Base-by-base conservation (phyloP, 2,888 invertebrate genomes). In the Macrophya annulata region DNA sequence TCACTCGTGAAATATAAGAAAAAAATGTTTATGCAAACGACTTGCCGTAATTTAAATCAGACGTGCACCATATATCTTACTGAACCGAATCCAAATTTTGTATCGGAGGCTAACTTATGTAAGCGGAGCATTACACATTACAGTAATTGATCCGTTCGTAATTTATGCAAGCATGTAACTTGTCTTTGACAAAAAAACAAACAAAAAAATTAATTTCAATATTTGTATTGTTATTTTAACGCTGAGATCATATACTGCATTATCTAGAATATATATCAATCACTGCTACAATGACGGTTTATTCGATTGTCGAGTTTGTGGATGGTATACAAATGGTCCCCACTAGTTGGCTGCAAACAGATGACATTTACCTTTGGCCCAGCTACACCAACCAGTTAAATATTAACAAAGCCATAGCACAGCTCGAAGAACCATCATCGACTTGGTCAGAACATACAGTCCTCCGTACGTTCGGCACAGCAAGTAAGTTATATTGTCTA, bases 271-370 rank as follows among this genome's bases (percentile, higher is more conserved):
- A 40, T 71, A 71, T 65, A 12, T 25, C 10, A 21, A 65, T 37
- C n/a, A 40, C 15, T 71, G 40, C 71, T 71, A 71, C 71, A 25
- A 71, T 71, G 71, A n/a, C 71, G 15, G 12, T 1, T 12, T 71
- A 37, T 40, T 71, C 71, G 71, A 71, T 71, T 40, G n/a, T 71
- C 40, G 71, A 71, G 71, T 71, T 71, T 40, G 5, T 0, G 4
- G 71, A 71, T 37, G 71, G 71, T 4, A 71, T 71, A 31, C 71
- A 71, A 71, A 71, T 71, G 71, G 71, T 71, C 31, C 71, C 71
- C n/a, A 71, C 71, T 40, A 40, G 17, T 71, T 71, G 71, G 71
- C n/a, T 71, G 37, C n/a, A 71, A 17, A 21, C 9, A 68, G 40
- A 1, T 40, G 31, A 8, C 6, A 12, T 71, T 71, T 71, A 37